Conservation (phyloP, 1,140 invertebrate species). For the Drosophila sucinea region DNA sequence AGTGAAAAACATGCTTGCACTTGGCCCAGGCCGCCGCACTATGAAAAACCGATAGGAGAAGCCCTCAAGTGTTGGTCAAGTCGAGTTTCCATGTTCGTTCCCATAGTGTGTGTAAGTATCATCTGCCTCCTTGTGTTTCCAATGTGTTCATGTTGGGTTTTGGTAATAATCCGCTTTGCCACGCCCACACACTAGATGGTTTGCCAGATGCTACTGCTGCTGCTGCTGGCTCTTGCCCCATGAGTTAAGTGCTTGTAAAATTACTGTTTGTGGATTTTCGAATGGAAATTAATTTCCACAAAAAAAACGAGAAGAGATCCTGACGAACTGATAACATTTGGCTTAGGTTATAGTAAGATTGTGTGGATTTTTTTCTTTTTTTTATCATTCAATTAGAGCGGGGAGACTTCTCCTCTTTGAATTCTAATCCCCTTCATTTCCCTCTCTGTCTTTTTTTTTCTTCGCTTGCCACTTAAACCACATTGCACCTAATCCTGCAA, state of each 20-base stretch:
- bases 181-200: conserved; percentile 32
- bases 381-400: not conserved
- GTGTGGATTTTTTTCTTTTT: not conserved
- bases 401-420: not conserved
- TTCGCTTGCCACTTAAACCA: conserved; percentile 42
- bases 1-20: conserved; percentile 49
- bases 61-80: conserved; percentile 60
- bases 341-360: conserved; percentile 1
- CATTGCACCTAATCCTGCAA: conserved; percentile 55
- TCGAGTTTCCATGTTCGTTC: conserved; percentile 14
- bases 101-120: not conserved
- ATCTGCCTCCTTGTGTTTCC: conserved; percentile 6
- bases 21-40: conserved; percentile 33
- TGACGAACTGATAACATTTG: conserved; percentile 4
- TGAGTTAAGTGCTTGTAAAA: conserved; percentile 74
- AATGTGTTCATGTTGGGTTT: conserved; percentile 28
- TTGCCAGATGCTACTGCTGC: conserved; percentile 21
- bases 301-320: conserved; percentile 15
- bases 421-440: not conserved
- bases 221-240: conserved; percentile 8
- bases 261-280: conserved; percentile 72
- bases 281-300: conserved; percentile 67
- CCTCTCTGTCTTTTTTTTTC: not conserved
- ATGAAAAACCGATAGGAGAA: conserved; percentile 14
- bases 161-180: conserved; percentile 69